Conservation (phyloP, 1,140 invertebrate species). For the Teleogryllus occipitalis region DNA sequence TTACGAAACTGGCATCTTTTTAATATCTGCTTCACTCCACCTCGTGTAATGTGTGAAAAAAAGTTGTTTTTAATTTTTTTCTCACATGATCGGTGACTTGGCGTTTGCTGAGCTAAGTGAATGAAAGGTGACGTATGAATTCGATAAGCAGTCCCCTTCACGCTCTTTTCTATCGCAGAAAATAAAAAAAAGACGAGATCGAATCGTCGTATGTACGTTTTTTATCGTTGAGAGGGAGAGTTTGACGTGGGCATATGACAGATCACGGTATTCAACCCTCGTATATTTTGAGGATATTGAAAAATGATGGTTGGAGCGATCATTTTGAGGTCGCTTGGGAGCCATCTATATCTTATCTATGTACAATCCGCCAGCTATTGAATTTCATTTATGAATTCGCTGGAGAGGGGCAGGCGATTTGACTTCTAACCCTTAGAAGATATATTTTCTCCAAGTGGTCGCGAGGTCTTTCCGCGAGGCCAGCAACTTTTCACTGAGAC, state of each 20-base stretch:
- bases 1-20: background rate
- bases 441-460: background rate
- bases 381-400: background rate
- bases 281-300: conserved; percentile 10
- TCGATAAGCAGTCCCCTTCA: conserved; percentile 3
- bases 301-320: conserved; percentile 9
- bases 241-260: conserved; percentile 12
- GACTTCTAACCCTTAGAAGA: background rate
- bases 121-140: conserved; percentile 2
- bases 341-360: conserved; percentile 8
- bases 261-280: conserved; percentile 7
- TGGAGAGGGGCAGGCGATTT: background rate
- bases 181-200: background rate
- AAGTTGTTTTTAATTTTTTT: background rate
- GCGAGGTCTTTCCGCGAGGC: no score
- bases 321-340: conserved; percentile 2
- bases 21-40: background rate
- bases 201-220: conserved; percentile 3
- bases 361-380: background rate
- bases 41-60: background rate
- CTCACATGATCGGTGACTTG: background rate
- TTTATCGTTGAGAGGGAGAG: background rate
- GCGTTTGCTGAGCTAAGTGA: background rate
- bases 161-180: background rate
- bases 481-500: no score